These are phyloP conservation scores for Drosophila melanosoma DNA, from an alignment of 2,888 invertebrate genomes.

Conservation along the genomic window DNA sequence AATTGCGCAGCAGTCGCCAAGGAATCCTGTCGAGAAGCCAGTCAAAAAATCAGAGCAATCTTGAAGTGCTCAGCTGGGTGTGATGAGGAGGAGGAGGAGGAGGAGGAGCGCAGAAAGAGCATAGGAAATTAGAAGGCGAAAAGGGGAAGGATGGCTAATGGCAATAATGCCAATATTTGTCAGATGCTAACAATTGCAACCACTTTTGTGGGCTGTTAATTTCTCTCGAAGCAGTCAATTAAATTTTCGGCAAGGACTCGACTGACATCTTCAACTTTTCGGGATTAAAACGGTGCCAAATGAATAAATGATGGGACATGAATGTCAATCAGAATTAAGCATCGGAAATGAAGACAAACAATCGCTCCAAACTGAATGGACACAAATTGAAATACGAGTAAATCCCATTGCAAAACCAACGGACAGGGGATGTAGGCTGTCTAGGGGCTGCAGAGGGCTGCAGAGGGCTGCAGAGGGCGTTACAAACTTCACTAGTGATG, in stretches of 20 bases:
- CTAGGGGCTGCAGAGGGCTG: slow-evolving; percentile 3
- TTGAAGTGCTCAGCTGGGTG: background rate
- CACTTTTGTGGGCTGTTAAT: slow-evolving; percentile 62
- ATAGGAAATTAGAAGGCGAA: background rate
- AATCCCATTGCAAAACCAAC: slow-evolving; percentile 27
- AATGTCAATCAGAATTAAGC: slow-evolving; percentile 79
- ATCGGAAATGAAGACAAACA: slow-evolving; percentile 78
- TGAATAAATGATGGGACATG: slow-evolving; percentile 80
- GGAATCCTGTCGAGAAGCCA: slow-evolving; percentile 30
- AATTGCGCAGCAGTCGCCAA: slow-evolving; percentile 45
- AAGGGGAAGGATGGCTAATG: slow-evolving; percentile 26
- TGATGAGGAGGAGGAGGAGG: background rate
- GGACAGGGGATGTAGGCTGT: background rate
- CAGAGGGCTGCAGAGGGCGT: slow-evolving; percentile 12
- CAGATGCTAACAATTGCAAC: slow-evolving; percentile 55
- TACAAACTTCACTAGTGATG: slow-evolving; percentile 55
- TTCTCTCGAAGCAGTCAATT: slow-evolving; percentile 58
- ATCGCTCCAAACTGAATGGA: slow-evolving; percentile 55
- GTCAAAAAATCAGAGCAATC: slow-evolving; percentile 39
- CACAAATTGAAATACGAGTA: slow-evolving; percentile 46
- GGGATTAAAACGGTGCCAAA: slow-evolving; percentile 63
- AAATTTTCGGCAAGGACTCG: slow-evolving; percentile 45
- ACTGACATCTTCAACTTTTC: slow-evolving; percentile 51
- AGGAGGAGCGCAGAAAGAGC: background rate
- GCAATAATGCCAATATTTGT: slow-evolving; percentile 58